These are phyloP conservation scores for Neostethus bicornis DNA, from an alignment of 2,797 vertebrate genomes.

Conservation along the genomic window DNA sequence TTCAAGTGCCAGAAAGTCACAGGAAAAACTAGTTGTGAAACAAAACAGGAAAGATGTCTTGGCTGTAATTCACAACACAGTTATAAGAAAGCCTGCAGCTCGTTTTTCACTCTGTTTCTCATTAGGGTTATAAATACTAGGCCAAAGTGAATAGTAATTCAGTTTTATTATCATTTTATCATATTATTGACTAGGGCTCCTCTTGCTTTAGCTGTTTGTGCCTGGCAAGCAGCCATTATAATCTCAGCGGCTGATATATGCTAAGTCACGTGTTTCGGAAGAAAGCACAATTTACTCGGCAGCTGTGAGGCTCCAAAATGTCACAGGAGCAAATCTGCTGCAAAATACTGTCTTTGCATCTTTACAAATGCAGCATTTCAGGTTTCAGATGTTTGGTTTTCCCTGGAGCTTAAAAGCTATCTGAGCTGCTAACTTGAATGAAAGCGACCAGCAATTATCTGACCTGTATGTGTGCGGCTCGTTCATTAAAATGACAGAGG, in stretches of 20 bases:
- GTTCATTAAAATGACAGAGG: too few species aligned
- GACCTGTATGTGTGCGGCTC: too few species aligned
- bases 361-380: slow-evolving; percentile 2
- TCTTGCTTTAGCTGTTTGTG: slow-evolving; percentile 35
- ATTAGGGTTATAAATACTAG: slow-evolving; percentile 38
- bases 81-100: not conserved
- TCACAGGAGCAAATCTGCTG: not conserved
- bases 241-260: slow-evolving; percentile 27
- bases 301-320: not conserved
- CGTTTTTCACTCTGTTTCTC: slow-evolving; percentile 1
- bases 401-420: not conserved
- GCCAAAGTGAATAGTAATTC: slow-evolving; percentile 45
- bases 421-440: too few species aligned
- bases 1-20: not conserved
- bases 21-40: not conserved
- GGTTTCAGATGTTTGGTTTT: slow-evolving; percentile 4
- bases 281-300: slow-evolving; percentile 14
- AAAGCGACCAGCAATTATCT: too few species aligned
- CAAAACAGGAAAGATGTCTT: not conserved
- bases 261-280: slow-evolving; percentile 19
- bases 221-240: slow-evolving; percentile 29
- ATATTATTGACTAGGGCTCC: slow-evolving; percentile 42
- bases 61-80: not conserved
- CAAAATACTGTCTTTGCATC: not conserved
- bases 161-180: slow-evolving; percentile 36